These are phyloP conservation scores for Eumerus sabulonum DNA, from an alignment of 2,888 invertebrate genomes.

Conservation along the genomic window DNA sequence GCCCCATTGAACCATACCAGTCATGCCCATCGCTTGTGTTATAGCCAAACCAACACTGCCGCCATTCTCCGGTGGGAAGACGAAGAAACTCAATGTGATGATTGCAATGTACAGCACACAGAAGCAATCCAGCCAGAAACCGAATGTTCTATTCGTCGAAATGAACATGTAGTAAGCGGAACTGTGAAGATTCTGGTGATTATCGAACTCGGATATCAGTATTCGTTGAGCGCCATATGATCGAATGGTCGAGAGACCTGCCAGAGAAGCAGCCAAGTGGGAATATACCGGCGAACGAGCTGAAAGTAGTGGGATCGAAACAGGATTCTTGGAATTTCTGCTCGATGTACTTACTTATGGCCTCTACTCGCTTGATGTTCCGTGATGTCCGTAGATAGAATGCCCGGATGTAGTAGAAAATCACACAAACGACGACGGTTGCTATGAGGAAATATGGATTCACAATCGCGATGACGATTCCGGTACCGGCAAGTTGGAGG, in stretches of 20 bases:
- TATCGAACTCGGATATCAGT: conserved; percentile 89
- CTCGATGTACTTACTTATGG: conserved; percentile 84
- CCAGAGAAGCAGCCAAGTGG: conserved; percentile 92
- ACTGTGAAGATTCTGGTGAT: conserved; percentile 91
- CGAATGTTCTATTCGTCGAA: conserved; percentile 94
- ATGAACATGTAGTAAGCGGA: conserved; percentile 96
- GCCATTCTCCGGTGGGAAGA: conserved; percentile 84
- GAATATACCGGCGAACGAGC: conserved; percentile 97
- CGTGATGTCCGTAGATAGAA: conserved; percentile 90
- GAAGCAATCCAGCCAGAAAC: conserved; percentile 93
- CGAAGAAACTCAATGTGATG: conserved; percentile 91
- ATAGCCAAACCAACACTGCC: conserved; percentile 89
- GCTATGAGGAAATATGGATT: conserved; percentile 88
- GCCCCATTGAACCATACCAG: conserved; percentile 87
- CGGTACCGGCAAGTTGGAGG: conserved; percentile 88
- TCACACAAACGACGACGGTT: conserved; percentile 84
- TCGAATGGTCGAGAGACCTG: conserved; percentile 94
- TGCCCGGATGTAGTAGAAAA: conserved; percentile 87
- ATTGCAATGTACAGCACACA: conserved; percentile 91
- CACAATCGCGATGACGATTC: conserved; percentile 87
- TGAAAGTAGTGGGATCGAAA: conserved; percentile 70
- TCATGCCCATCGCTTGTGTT: conserved; percentile 88
- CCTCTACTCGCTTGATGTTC: conserved; percentile 89
- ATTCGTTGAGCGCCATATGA: conserved; percentile 91
- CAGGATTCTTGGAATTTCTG: neutral